Conservation (phyloP, 2,888 invertebrate genomes). For the Drosophila anceps region DNA sequence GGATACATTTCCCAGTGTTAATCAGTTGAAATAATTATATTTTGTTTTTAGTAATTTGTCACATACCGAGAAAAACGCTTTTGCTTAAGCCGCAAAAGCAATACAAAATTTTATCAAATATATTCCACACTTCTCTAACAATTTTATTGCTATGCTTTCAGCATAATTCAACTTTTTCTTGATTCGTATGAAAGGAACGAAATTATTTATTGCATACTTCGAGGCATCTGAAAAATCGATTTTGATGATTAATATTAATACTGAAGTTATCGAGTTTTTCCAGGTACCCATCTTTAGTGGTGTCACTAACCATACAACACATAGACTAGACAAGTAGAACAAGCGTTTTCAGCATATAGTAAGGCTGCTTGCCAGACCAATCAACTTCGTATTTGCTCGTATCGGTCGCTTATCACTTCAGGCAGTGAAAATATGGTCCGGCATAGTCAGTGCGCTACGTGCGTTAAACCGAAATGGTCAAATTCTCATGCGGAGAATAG, state of each 20-base stretch:
- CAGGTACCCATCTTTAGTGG: background rate
- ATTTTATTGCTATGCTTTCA: background rate
- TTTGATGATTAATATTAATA: background rate
- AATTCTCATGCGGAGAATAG: no score
- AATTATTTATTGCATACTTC: slow-evolving; percentile 19
- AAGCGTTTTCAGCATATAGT: no score
- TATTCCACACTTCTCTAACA: background rate
- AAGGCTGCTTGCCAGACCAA: no score
- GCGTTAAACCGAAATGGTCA: no score
- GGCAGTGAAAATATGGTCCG: no score
- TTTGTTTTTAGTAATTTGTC: background rate
- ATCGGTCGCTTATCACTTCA: no score
- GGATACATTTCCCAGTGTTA: no score
- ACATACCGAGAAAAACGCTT: slow-evolving; percentile 8
- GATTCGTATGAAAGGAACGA: background rate
- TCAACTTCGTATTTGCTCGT: no score
- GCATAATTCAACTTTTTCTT: background rate
- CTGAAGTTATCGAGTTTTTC: background rate
- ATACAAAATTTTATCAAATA: background rate
- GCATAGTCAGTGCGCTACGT: no score
- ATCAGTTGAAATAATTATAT: no score
- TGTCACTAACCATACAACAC: no score
- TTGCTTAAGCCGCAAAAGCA: background rate
- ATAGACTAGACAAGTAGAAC: no score
- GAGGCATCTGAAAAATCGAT: background rate